Base-by-base conservation (phyloP, 2,797 vertebrate genomes). In the Sternotherus odoratus region DNA sequence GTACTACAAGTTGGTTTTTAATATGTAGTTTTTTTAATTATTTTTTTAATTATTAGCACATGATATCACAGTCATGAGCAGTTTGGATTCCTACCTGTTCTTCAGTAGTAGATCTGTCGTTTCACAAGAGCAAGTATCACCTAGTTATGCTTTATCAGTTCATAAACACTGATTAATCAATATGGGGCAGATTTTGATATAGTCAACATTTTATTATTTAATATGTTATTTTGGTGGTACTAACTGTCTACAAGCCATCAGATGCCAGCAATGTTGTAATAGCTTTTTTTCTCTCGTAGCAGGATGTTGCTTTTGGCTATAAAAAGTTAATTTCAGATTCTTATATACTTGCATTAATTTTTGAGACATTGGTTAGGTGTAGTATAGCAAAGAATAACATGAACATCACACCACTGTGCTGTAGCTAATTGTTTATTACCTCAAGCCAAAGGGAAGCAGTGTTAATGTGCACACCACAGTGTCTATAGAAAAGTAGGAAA, bases 271-370 rank as follows among this genome's bases (percentile, higher is more conserved):
- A 97, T 97, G 97, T 97, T 98, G 90, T 98, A 99, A 98, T 98
- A 98, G 97, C 94, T 95, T 98, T 98, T 98, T 95, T 88, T 96
- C 95, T 93, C 90, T 97, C 93, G 95, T 98, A 98, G 98, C 97
- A 97, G 98, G 98, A 98, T 97, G 96, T 99, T 97, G 98, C 98
- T 98, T 93, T 98, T 98, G 98, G 98, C 98, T 98, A 98, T 98
- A 97, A 97, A 97, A 99, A 99, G 98, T 98, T 99, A 98, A 99
- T 99, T 99, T 99, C 98, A 98, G 98, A 98, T 98, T 96, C 97
- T 98, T 98, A 98, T 99, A 98, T 98, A 98, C 98, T 98, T 98
- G 98, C 98, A 98, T 99, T 99, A 98, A 98, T 99, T 99, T 98
- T 96, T 96, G 92, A 98, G 97, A 97, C 97, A 97, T 97, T 98